These are phyloP conservation scores for Solenodon paradoxus DNA, from an alignment of 2,113 vertebrate genomes.

Conservation along the genomic window DNA sequence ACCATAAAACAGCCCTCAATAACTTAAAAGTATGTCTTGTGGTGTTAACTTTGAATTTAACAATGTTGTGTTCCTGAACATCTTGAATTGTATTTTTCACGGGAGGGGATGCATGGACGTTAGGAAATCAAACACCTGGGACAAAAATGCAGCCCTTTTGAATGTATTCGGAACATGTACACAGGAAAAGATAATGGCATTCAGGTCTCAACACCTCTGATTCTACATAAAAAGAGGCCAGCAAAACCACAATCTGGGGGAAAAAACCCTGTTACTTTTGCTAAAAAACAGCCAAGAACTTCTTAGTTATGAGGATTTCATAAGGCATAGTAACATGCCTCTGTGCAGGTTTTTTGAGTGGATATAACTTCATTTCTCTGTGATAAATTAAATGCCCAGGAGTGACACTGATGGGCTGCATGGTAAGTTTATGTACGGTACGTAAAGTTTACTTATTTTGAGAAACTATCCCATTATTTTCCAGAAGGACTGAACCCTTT, in stretches of 20 bases:
- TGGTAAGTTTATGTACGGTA: no score
- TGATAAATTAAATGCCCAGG: no score
- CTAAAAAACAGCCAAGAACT: neutral
- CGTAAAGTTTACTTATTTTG: no score
- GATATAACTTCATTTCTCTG: no score
- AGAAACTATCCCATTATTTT: no score
- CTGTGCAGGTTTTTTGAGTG: no score
- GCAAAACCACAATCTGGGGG: neutral
- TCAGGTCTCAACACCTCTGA: neutral
- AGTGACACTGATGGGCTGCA: no score
- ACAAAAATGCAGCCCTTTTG: neutral
- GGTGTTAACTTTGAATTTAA: conserved; percentile 19
- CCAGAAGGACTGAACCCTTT: no score
- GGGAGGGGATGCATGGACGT: neutral
- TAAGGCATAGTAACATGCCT: neutral
- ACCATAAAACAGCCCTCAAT: neutral
- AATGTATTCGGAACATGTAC: neutral
- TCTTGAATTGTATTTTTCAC: neutral
- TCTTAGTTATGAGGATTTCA: neutral
- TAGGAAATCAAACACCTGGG: neutral
- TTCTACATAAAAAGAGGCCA: neutral
- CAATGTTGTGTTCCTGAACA: neutral
- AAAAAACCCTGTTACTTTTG: neutral
- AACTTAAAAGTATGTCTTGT: neutral
- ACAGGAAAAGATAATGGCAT: neutral